Percentiles rank a stretch among this genome's conserved stretches.
Evolutionary conservation across 2,113 vertebrate genomes (phyloP).

Genomic region (Cygnus atratus): DNA sequence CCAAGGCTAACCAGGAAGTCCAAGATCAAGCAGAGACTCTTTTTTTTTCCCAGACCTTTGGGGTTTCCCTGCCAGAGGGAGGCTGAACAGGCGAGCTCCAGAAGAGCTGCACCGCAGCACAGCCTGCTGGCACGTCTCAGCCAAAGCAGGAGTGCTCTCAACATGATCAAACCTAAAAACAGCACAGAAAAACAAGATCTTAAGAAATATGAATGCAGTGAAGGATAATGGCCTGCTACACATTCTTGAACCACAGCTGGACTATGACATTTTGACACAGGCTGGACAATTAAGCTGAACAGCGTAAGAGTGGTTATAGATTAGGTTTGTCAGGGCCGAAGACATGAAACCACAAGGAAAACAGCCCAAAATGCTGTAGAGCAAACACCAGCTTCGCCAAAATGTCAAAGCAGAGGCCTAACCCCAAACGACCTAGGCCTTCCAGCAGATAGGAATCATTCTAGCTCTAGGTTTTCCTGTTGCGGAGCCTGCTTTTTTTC

Average conservation of each 20-base stretch:
- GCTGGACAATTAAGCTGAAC: neutral
- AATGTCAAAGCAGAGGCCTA: neutral
- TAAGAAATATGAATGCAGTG: neutral
- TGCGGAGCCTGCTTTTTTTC: neutral
- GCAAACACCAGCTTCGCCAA: neutral
- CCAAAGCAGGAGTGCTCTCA: neutral
- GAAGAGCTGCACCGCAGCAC: slow-evolving; percentile 29
- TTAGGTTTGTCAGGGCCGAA: neutral
- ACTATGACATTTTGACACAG: neutral
- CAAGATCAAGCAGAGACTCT: neutral
- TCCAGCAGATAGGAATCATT: neutral
- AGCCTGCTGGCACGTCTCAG: slow-evolving; percentile 49
- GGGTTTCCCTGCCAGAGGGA: neutral
- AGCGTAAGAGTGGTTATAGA: neutral
- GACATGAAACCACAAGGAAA: neutral
- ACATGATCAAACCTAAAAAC: neutral
- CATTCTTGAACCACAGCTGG: neutral
- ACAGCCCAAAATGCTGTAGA: neutral
- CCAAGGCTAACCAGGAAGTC: neutral
- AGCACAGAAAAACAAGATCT: neutral
- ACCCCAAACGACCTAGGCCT: neutral
- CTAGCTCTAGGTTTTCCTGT: neutral
- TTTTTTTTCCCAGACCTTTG: neutral
- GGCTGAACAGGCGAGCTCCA: neutral
- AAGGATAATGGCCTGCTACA: neutral